Evolutionary conservation across 2,113 vertebrate genomes (phyloP).

Genomic region (Benitochromis conjunctus): DNA sequence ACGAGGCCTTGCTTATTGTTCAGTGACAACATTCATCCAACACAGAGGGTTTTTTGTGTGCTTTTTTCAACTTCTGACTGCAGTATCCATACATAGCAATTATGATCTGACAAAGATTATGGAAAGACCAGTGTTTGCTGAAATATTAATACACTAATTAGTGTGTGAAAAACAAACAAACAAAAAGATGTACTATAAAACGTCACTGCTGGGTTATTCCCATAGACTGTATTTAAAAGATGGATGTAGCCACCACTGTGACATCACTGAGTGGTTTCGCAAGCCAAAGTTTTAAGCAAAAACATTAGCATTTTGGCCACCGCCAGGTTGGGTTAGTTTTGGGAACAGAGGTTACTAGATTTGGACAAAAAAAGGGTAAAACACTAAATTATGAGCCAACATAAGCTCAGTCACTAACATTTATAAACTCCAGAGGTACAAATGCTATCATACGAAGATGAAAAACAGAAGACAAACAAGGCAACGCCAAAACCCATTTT

Average conservation of each 20-base stretch:
- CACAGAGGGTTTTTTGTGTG: neutral
- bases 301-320: neutral
- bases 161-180: neutral
- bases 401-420: rapidly evolving
- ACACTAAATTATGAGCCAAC: neutral
- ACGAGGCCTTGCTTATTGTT: neutral
- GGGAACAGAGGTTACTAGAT: neutral
- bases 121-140: neutral
- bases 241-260: neutral
- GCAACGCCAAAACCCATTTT: neutral
- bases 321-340: neutral
- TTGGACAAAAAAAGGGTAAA: neutral
- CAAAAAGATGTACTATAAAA: neutral
- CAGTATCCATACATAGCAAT: neutral
- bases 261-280: neutral
- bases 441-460: neutral
- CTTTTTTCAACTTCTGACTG: neutral
- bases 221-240: neutral
- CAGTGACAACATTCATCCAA: neutral
- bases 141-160: neutral
- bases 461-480: neutral
- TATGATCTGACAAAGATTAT: neutral
- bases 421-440: neutral
- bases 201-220: neutral
- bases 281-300: rapidly evolving